Evolutionary conservation across 2,113 vertebrate genomes (phyloP).

Genomic region (Excalfactoria chinensis): DNA sequence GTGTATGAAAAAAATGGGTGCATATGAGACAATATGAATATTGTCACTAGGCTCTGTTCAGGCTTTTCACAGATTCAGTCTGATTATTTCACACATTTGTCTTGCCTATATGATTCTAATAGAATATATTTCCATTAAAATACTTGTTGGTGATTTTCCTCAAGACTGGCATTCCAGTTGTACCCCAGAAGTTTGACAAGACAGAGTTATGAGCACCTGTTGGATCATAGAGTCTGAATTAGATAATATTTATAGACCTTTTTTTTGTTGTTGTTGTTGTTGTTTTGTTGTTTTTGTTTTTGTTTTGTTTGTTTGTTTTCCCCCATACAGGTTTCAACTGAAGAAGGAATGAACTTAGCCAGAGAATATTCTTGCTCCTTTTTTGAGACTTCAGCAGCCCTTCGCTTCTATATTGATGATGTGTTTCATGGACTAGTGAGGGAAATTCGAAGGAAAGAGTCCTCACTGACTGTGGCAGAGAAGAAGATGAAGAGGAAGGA

Average conservation of each 20-base stretch:
- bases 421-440: constrained; percentile 84
- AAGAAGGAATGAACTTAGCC: constrained; percentile 84
- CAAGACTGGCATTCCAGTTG: not conserved
- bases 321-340: constrained; percentile 80
- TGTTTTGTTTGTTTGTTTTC: not conserved
- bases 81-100: not conserved
- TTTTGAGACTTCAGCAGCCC: constrained; percentile 85
- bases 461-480: constrained; percentile 68
- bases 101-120: not conserved
- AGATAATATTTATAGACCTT: not conserved
- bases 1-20: not conserved
- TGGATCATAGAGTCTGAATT: not conserved
- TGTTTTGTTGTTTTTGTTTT: no score
- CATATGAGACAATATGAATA: not conserved
- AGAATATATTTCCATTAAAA: not conserved
- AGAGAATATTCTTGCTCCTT: constrained; percentile 84
- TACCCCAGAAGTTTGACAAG: not conserved
- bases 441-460: constrained; percentile 83
- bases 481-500: constrained; percentile 79
- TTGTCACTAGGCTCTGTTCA: not conserved
- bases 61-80: not conserved
- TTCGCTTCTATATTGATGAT: constrained; percentile 84
- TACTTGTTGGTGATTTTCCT: not conserved
- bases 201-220: rapidly evolving
- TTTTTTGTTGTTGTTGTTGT: not conserved